A percentile compares a stretch with the other conserved stretches of the same genome.
These are phyloP conservation scores for Coryphaenoides rupestris DNA, from an alignment of 2,113 vertebrate species.

Conservation along the genomic window DNA sequence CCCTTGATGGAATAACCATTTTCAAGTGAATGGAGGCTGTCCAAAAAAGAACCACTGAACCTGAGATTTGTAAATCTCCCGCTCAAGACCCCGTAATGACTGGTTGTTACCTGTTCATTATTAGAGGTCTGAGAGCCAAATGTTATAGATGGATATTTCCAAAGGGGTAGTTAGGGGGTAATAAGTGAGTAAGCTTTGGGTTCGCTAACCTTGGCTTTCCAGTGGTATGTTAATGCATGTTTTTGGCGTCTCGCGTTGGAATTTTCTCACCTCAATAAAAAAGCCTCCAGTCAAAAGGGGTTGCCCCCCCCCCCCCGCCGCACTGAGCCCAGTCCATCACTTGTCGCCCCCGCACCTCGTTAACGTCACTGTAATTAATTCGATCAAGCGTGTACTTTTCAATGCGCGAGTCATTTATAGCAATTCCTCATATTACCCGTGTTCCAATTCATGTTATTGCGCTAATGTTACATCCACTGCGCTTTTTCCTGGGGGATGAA, in stretches of 20 bases:
- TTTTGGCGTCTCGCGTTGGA: constrained; percentile 65
- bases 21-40: constrained; percentile 62
- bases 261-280: constrained; percentile 78
- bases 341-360: constrained; percentile 30
- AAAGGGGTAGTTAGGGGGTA: constrained; percentile 73
- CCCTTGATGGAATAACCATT: constrained; percentile 71
- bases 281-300: constrained; percentile 41
- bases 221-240: constrained; percentile 79
- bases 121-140: constrained; percentile 77
- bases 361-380: constrained; percentile 29
- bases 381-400: constrained; percentile 16
- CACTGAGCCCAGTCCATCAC: constrained; percentile 8
- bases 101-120: constrained; percentile 73
- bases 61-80: constrained; percentile 77
- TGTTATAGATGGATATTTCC: constrained; percentile 75
- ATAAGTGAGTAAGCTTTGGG: constrained; percentile 74
- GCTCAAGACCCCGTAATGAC: constrained; percentile 72
- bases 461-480: constrained; percentile 2
- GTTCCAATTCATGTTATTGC: constrained; percentile 17
- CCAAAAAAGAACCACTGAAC: constrained; percentile 52
- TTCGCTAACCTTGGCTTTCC: constrained; percentile 75
- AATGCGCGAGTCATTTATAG: neutral
- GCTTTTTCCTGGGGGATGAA: too few species aligned
- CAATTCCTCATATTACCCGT: constrained; percentile 19
- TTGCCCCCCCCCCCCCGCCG: too few species aligned